Evolutionary conservation across 2,797 vertebrate genomes (phyloP).

Genomic region (Hypotaenidia philippensis): DNA sequence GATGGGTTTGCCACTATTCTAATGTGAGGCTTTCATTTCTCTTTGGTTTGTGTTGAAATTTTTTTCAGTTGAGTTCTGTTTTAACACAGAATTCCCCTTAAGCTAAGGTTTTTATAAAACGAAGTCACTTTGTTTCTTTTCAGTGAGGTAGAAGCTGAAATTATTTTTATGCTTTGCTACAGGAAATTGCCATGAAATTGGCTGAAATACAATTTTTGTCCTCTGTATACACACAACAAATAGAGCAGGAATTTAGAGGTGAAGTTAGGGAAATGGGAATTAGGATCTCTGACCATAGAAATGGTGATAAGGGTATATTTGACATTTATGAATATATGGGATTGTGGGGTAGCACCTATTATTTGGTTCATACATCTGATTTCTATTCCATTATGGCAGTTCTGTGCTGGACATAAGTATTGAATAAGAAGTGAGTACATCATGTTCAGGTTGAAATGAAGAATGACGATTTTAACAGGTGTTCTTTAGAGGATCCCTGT

Average conservation of each 20-base stretch:
- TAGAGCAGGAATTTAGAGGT: not conserved
- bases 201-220: not conserved
- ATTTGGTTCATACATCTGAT: not conserved
- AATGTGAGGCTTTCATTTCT: not conserved
- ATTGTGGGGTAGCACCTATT: not conserved
- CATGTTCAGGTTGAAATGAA: not conserved
- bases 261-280: not conserved
- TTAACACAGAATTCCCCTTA: not conserved
- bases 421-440: not conserved
- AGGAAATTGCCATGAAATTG: not conserved
- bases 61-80: not conserved
- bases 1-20: not conserved
- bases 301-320: not conserved
- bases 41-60: not conserved
- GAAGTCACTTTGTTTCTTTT: not conserved
- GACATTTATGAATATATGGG: not conserved
- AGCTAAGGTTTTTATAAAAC: not conserved
- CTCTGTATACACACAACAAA: not conserved
- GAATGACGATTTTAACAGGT: not conserved
- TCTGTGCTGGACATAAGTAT: not conserved
- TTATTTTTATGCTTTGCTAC: not conserved
- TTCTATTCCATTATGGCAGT: not conserved
- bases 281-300: not conserved
- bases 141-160: not conserved
- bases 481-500: not conserved